Evolutionary conservation across 2,797 vertebrate species (phyloP), one percentile per base, ranked within the genome.

Genomic region (Falco rusticolus): DNA sequence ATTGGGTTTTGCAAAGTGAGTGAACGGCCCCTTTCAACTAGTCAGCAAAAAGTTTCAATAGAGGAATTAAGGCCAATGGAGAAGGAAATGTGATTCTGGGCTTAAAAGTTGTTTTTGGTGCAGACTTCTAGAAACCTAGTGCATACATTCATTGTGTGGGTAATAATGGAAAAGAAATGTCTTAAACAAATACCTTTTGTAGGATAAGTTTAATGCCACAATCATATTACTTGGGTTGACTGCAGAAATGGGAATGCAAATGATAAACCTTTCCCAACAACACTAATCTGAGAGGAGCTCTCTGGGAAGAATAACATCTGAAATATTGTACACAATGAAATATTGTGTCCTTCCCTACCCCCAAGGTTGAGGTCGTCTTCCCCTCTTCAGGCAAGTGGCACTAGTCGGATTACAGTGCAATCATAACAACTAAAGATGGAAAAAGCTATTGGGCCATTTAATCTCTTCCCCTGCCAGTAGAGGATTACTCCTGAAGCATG

Each of bases 71-170:
- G 96, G 91, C 89, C 93, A 50, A 91, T 85, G 66, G 94, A 94
- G 93, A 41, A 95, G 93, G 61, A 89, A 93, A 87, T 92, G 92
- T 66, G 96, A 95, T 95, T 95, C 95, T 94, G 90, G 94, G 96
- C 96, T 97, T 95, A 96, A 93, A 94, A 96, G 93, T 96, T 96
- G 96, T 94, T 96, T 96, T 96, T 85, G n/a, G 95, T 95, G 72
- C 74, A 97, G 96, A 95, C 85, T 96, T 96, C 89, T 78, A 95
- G 96, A 96, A 97, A 97, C 84, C 89, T 89, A 84, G 90, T 60
- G 79, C 81, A 82, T 64, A 80, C 87, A 86, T 80, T 95, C 87
- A 91, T 94, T 93, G 93, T 95, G 91, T 93, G 43, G 34, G 68
- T 83, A 92, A 96, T 92, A 97, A 96, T 95, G 94, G 95, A 96